Conservation (phyloP, 2,888 invertebrate genomes). For the Allygus modestus region DNA sequence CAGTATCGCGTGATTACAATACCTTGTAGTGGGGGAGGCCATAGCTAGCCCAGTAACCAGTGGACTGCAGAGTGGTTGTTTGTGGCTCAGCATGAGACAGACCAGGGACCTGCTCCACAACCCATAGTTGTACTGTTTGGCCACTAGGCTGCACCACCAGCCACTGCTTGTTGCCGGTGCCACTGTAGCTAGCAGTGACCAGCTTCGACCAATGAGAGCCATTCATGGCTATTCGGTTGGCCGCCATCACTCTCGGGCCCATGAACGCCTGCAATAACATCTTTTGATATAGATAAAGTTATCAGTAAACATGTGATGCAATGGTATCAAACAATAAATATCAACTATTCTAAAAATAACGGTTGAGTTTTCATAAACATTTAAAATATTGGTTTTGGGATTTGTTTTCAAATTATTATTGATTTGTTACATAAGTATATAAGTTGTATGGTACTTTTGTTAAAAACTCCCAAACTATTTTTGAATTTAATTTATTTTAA, state of each 20-base stretch:
- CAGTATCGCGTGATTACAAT: no score
- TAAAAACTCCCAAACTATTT: no score
- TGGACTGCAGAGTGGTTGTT: slow-evolving; percentile 80
- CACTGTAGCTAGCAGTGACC: slow-evolving; percentile 85
- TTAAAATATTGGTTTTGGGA: no score
- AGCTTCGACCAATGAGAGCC: slow-evolving; percentile 86
- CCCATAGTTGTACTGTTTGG: slow-evolving; percentile 77
- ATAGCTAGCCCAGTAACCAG: slow-evolving; percentile 86
- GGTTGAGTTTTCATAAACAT: no score
- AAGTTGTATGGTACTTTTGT: no score
- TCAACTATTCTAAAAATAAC: no score
- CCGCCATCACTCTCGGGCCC: slow-evolving; percentile 87
- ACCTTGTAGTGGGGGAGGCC: slow-evolving; percentile 79
- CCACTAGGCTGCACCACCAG: slow-evolving; percentile 81
- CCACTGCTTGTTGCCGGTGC: slow-evolving; percentile 94
- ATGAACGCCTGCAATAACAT: slow-evolving; percentile 78
- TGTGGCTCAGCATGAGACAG: slow-evolving; percentile 82
- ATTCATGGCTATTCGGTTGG: slow-evolving; percentile 87
- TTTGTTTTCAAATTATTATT: no score
- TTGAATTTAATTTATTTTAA: no score
- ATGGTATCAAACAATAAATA: no score
- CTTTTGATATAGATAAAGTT: no score
- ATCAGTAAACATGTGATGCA: no score
- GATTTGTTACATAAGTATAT: no score
- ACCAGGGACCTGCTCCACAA: slow-evolving; percentile 88